Percentiles rank a stretch among this genome's conserved stretches.
These are phyloP conservation scores for Tethea ocularis DNA, from an alignment of 2,888 invertebrate species.

Conservation along the genomic window DNA sequence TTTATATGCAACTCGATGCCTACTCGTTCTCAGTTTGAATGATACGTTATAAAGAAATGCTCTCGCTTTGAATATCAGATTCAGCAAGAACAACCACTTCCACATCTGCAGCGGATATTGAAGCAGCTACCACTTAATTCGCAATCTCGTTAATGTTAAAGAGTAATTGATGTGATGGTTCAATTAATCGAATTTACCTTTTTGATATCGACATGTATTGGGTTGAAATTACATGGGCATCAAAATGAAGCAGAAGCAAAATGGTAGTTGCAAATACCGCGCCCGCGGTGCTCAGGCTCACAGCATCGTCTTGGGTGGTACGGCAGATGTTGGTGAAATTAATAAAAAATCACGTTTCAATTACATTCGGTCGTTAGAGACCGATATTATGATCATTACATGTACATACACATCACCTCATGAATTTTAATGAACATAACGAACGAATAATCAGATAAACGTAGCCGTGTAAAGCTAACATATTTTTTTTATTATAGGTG, in stretches of 20 bases:
- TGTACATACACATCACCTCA: conserved; percentile 47
- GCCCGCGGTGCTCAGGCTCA: conserved; percentile 17
- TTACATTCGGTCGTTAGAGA: conserved; percentile 59
- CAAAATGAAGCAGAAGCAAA: conserved; percentile 25
- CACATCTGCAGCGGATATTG: neutral
- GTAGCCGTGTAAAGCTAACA: neutral
- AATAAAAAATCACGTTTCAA: conserved; percentile 64
- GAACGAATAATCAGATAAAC: conserved; percentile 23
- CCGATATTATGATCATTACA: conserved; percentile 50
- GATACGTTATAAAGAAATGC: conserved; percentile 52
- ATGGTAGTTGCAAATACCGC: conserved; percentile 12
- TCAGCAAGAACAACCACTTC: neutral
- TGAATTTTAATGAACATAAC: conserved; percentile 60
- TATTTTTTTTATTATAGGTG: neutral
- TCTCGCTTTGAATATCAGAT: conserved; percentile 27
- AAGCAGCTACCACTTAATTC: conserved; percentile 18
- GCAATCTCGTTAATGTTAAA: conserved; percentile 38
- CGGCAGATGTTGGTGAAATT: conserved; percentile 58
- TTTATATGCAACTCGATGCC: conserved; percentile 68
- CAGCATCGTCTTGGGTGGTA: conserved; percentile 61
- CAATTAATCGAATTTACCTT: conserved; percentile 37
- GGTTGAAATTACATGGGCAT: conserved; percentile 48
- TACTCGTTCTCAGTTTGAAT: conserved; percentile 47
- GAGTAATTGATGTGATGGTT: conserved; percentile 37
- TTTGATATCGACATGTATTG: conserved; percentile 41